A percentile compares a stretch with the other conserved stretches of the same genome.
phyloP scores from a whole-genome alignment of 2,113 vertebrate genomes.

The Mirounga angustirostris region DNA sequence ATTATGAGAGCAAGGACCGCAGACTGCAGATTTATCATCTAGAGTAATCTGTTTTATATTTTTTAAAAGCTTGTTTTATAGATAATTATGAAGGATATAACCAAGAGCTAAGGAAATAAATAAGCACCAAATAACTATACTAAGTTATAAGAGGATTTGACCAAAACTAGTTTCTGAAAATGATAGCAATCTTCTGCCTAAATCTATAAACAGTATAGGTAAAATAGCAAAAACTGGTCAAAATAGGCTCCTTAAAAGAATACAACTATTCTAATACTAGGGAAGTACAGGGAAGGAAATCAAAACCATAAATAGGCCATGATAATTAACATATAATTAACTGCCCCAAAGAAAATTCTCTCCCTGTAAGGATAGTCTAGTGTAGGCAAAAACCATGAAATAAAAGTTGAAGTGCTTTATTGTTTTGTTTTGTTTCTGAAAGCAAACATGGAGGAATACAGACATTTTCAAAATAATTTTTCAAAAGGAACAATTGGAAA shows the following conservation, averaged over 20 bases:
- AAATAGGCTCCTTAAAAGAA: not conserved
- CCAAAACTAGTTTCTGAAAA: slow-evolving; percentile 43
- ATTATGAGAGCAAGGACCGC: not conserved
- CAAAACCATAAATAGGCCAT: slow-evolving; percentile 30
- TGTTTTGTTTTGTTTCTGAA: slow-evolving; percentile 32
- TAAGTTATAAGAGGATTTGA: not conserved
- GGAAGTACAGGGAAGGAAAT: not conserved
- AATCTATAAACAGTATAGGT: not conserved
- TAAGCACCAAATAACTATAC: not conserved
- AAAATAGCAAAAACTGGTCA: not conserved
- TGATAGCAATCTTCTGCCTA: not conserved
- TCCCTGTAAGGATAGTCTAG: not conserved
- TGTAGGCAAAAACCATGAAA: not conserved
- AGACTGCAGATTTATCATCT: not conserved
- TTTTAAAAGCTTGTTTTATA: not conserved
- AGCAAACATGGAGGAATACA: slow-evolving; percentile 24
- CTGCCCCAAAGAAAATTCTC: not conserved
- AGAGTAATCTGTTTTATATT: not conserved
- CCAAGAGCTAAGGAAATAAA: slow-evolving; percentile 46
- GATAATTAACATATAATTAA: slow-evolving; percentile 44
- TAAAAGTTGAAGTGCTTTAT: not conserved
- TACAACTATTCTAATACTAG: not conserved
- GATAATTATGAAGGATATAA: not conserved
- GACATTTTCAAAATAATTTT: slow-evolving; percentile 68
- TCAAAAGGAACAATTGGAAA: slow-evolving; percentile 75